Percentiles rank a stretch among this genome's conserved stretches.
Conservation (phyloP, 2,888 invertebrate genomes). For the Oscheius sp. region DNA sequence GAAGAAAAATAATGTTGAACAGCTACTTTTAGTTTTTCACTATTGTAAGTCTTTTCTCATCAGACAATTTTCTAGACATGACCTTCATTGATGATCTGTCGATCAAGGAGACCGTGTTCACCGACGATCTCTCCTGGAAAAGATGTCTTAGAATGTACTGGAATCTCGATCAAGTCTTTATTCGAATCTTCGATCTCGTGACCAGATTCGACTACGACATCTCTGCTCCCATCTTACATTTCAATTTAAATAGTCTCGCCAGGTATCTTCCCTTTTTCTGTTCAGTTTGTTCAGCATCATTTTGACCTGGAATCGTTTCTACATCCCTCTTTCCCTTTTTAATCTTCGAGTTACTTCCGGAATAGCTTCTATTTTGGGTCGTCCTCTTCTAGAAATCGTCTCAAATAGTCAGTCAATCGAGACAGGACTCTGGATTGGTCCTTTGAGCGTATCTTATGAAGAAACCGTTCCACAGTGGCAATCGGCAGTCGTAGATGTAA, state of each 20-base stretch:
- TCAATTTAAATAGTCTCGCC: background rate
- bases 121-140: constrained; percentile 10
- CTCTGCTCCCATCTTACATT: background rate
- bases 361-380: background rate
- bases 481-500: background rate
- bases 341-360: background rate
- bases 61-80: background rate
- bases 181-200: constrained; percentile 39
- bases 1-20: background rate
- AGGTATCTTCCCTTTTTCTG: background rate
- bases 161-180: constrained; percentile 55
- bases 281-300: background rate
- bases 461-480: background rate
- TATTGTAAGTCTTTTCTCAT: background rate
- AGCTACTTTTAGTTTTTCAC: background rate
- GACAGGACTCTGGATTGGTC: constrained; percentile 7
- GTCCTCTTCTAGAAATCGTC: constrained; percentile 4
- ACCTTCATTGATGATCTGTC: background rate
- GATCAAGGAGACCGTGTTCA: background rate
- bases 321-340: background rate
- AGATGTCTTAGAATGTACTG: constrained; percentile 43
- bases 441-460: background rate
- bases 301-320: constrained; percentile 4
- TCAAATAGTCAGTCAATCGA: background rate
- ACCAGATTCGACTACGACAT: constrained; percentile 45